Evolutionary conservation across 1,140 invertebrate genomes (phyloP), one percentile per base, ranked within the genome.

Genomic region (Heliconius hermathena): DNA sequence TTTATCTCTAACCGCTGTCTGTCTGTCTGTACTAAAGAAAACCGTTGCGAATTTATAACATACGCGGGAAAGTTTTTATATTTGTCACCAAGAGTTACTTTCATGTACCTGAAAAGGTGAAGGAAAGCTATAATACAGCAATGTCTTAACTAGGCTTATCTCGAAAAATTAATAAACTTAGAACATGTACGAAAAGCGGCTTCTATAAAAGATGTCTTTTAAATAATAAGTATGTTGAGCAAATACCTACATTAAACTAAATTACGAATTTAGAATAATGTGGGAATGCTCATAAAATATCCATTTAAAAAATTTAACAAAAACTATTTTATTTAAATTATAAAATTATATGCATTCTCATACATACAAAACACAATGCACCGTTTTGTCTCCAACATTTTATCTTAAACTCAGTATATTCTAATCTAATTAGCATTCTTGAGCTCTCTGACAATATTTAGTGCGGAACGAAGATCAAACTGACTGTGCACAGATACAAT

Each of bases 371-470:
- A 71, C 70, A 49, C 72, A 77, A 77, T 77, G 76, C 76, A 77
- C 76, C 76, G 76, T 78, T 78, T 78, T 78, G 77, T 78, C 77
- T 78, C 71, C 75, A 76, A 60, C n/a, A 49, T 78, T 73, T 78
- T 78, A 73, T 78, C 72, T 78, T 72, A 54, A 36, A 78, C 70
- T 77, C 76, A 33, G 76, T 78, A 78, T 78, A 78, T 78, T 73
- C 77, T 78, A 74, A 74, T 78, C 57, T 78, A 78, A 78, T 78
- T 78, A 78, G 77, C 77, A 78, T 78, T 78, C 77, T 78, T 78
- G 38, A 78, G 77, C 72, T 78, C 77, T 78, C 77, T 9, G 57
- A 38, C 49, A 77, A 74, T 74, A 78, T 78, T 74, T 74, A 78
- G 77, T 78, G 77, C 77, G 76, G 76, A 78, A 78, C 76, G 76